Evolutionary conservation across 1,140 invertebrate genomes (phyloP).

Genomic region (Parapsyche elsis): DNA sequence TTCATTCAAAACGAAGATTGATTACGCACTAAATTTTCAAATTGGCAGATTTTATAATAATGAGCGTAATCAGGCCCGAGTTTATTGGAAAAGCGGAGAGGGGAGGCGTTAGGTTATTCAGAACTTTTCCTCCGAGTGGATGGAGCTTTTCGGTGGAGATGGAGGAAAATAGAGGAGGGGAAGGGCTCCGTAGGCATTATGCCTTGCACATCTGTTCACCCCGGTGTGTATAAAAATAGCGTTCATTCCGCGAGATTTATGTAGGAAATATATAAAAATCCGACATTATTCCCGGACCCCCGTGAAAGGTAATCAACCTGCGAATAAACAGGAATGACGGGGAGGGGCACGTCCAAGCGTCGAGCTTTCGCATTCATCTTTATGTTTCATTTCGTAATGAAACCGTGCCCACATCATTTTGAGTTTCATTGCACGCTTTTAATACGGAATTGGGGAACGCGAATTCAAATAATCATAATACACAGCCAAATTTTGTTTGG

Average conservation of each 20-base stretch:
- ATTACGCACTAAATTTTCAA: slow-evolving; percentile 55
- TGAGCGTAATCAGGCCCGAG: slow-evolving; percentile 54
- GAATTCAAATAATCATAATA: no score
- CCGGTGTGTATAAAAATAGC: slow-evolving; percentile 55
- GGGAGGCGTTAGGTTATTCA: slow-evolving; percentile 19
- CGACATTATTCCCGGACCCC: slow-evolving; percentile 43
- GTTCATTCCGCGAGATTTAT: slow-evolving; percentile 54
- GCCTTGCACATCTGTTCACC: slow-evolving; percentile 54
- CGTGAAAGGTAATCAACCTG: slow-evolving; percentile 53
- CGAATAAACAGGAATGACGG: slow-evolving; percentile 14
- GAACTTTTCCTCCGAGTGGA: slow-evolving; percentile 19
- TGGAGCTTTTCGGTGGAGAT: slow-evolving; percentile 8
- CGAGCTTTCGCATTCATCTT: not conserved
- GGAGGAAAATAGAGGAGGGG: not conserved
- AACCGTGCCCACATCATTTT: not conserved
- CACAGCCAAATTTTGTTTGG: no score
- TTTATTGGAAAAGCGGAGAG: slow-evolving; percentile 48
- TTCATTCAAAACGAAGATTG: slow-evolving; percentile 56
- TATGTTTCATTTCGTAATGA: slow-evolving; percentile 8
- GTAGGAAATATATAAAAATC: slow-evolving; percentile 56
- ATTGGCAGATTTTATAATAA: slow-evolving; percentile 56
- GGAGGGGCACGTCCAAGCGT: not conserved
- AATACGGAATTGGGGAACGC: no score
- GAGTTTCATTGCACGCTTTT: no score
- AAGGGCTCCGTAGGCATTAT: slow-evolving; percentile 37